Percentiles rank a stretch among this genome's conserved stretches.
Evolutionary conservation across 2,888 invertebrate species (phyloP).

Genomic region (Coelopa pilipes): DNA sequence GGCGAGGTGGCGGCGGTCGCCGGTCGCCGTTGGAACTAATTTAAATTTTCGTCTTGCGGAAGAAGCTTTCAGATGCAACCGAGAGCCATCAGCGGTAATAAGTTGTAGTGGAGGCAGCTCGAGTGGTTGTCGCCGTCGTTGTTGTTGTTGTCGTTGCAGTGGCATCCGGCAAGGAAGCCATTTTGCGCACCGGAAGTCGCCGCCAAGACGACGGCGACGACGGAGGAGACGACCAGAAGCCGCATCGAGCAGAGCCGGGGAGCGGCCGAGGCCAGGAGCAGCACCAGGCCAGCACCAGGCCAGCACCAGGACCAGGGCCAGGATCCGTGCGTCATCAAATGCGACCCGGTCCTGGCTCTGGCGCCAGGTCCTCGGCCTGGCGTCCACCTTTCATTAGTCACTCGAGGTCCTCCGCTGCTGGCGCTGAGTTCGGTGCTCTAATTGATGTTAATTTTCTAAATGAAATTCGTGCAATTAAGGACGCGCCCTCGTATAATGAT

Average conservation of each 20-base stretch:
- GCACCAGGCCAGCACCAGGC: conserved; percentile 38
- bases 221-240: neutral
- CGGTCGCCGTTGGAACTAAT: no score
- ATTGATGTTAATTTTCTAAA: conserved; percentile 65
- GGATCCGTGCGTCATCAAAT: neutral
- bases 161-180: neutral
- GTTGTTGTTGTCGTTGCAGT: neutral
- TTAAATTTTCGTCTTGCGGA: conserved; percentile 27
- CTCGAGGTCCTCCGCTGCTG: conserved; percentile 11
- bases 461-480: conserved; percentile 65
- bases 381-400: neutral
- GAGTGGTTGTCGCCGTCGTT: neutral
- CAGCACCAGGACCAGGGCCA: conserved; percentile 33
- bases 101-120: conserved; percentile 14
- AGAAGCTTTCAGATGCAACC: conserved; percentile 1
- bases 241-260: conserved; percentile 8
- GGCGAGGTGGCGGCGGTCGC: neutral
- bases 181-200: conserved; percentile 20
- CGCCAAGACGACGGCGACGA: neutral
- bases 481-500: conserved; percentile 52
- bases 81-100: conserved; percentile 28
- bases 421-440: conserved; percentile 44
- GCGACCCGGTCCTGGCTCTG: neutral
- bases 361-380: neutral
- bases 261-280: conserved; percentile 19